Percentiles rank a stretch among this genome's conserved stretches.
Evolutionary conservation across 2,797 vertebrate genomes (phyloP).

Genomic region (Adelosebastes latens): DNA sequence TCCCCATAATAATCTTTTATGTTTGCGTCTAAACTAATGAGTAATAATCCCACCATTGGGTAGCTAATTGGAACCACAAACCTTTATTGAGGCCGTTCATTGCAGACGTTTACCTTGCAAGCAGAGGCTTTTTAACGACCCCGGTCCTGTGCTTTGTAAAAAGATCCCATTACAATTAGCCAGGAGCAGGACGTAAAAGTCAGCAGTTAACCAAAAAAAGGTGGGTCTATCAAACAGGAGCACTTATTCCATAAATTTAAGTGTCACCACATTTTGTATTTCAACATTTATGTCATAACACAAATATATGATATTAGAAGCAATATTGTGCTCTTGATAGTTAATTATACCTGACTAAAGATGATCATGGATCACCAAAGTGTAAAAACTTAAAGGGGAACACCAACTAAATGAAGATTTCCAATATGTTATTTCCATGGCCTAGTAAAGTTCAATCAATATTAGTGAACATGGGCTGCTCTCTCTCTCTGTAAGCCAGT

Average conservation of each 20-base stretch:
- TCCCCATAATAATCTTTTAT: neutral
- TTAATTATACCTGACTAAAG: neutral
- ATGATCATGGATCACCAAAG: neutral
- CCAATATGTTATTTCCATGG: no score
- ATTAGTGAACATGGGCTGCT: no score
- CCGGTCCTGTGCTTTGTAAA: constrained; percentile 30
- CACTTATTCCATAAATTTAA: neutral
- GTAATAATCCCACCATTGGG: constrained; percentile 24
- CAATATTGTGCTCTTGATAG: neutral
- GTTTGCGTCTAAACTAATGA: constrained; percentile 35
- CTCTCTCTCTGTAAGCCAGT: no score
- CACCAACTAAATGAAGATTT: no score
- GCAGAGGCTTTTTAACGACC: constrained; percentile 25
- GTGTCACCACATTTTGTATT: neutral
- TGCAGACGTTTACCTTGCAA: constrained; percentile 24
- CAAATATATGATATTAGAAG: neutral
- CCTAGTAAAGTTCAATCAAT: no score
- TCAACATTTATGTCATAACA: neutral
- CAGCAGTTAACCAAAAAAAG: constrained; percentile 18
- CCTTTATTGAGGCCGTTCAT: constrained; percentile 32
- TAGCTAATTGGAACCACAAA: constrained; percentile 47
- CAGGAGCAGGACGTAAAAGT: constrained; percentile 45
- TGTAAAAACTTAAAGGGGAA: neutral
- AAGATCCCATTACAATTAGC: constrained; percentile 28
- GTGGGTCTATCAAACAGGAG: constrained; percentile 17